phyloP scores from a whole-genome alignment of 2,113 vertebrate genomes.

The Ramphastos sulfuratus region DNA sequence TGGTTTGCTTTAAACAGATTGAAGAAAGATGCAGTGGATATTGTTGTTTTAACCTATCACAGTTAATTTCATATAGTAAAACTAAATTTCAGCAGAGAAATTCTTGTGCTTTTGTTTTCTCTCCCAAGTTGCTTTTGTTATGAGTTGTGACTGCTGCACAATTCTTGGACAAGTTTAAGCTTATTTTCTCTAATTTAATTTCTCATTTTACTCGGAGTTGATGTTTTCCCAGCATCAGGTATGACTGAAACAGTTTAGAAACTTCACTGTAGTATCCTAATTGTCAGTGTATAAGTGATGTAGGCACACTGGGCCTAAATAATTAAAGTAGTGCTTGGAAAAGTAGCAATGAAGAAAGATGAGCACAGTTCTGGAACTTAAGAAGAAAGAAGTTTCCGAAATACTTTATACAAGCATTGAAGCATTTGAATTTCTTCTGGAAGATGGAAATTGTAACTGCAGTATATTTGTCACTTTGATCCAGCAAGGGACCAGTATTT shows the following conservation, averaged over 20 bases:
- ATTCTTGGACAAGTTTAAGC: background rate
- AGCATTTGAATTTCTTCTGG: background rate
- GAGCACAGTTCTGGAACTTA: background rate
- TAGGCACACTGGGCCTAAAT: background rate
- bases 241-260: background rate
- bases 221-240: background rate
- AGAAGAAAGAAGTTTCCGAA: background rate
- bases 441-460: background rate
- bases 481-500: background rate
- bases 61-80: background rate
- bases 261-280: background rate
- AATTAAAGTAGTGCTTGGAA: background rate
- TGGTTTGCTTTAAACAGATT: background rate
- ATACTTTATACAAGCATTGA: background rate
- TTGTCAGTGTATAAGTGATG: background rate
- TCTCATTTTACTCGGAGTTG: background rate
- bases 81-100: background rate
- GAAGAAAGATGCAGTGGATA: background rate
- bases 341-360: background rate
- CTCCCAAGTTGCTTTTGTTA: background rate
- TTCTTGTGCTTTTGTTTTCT: background rate
- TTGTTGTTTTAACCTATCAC: background rate
- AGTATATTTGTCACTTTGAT: background rate
- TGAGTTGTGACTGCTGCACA: background rate
- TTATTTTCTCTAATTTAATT: background rate